Base-by-base conservation (phyloP, 2,113 vertebrate species). In the Verasper variegatus region DNA sequence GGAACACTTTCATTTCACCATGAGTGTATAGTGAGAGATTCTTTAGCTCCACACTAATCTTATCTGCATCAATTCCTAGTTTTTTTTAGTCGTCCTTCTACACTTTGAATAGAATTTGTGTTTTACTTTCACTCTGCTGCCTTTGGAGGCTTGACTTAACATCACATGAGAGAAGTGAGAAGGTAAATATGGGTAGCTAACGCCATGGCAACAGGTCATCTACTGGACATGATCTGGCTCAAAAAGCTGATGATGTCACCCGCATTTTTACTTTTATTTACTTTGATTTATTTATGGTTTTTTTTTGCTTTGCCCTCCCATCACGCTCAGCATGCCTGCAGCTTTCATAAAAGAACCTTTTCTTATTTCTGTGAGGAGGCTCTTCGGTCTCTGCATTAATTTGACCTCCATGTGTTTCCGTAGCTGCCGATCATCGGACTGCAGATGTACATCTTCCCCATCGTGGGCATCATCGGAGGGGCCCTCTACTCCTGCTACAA, bases 401-500 rank as follows among this genome's bases (percentile, higher is more conserved):
- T 70, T 58, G 26, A 64, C 54, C 54, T 20, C 52, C 15, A 3
- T 59, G 21, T 88, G 77, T 88, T 74, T 71, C 78, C 21, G 45
- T 83, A 91, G 89, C 68, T 98, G 83, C 97, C 97, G 15, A 5
- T 97, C 66, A 37, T 98, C 42, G 96, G 94, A 82, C 27, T 98
- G 77, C 89, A 94, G 88, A 15, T 98, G 84, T 96, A 96, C 86
- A 87, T 76, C 81, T 86, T 99, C 37, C 96, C 95, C 13, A 92
- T 98, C 88, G 61, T 96, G 56, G 96, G 96, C 83, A 96, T 99
- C 84, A 86, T 96, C 23, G 94, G 93, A 12, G 98, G 97, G 72
- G 95, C 94, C 77, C 82, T 97, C 72, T 95, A 94, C 92, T 98
- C 97, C 88, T 96, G 93, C 89, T 96, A 95, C 88, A 97, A 96